Base-by-base conservation (phyloP, 2,888 invertebrate species). In the Prosapia bicincta region DNA sequence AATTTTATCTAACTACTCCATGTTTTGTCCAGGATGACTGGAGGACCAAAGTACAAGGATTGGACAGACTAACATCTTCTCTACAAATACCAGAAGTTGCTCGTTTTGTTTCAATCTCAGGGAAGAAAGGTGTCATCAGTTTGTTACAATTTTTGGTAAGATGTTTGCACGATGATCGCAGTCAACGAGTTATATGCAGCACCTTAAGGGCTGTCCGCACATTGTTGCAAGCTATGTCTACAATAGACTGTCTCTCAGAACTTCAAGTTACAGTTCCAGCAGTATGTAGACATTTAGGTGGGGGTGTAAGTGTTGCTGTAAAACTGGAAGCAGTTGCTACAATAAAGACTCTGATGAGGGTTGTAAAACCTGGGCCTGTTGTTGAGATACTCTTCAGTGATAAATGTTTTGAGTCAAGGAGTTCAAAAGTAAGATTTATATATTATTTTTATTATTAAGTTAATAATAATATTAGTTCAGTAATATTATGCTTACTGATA, bases 131-230 rank as follows among this genome's bases (percentile, higher is more conserved):
- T 87, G 89, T 79, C 87, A 89, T 28, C 87, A 87, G 89, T 25
- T 87, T 92, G 78, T 85, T 93, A 75, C 87, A 89, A 80, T 89
- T 93, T 78, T 85, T 93, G 70, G 85, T 93, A 25, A 85, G 85
- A 66, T 83, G 84, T 71, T 82, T 88, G 24, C 86, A 90, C 38
- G 89, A 91, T 77, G 92, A 93, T 83, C 87, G 89, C 76, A 88
- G 81, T 83, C 86, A 83, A 83, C 86, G 82, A 82, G 87, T 85
- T 25, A 88, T 82, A 80, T 86, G 83, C 82, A 86, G 82, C 76
- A 89, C 82, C 80, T 85, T 82, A 82, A 83, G 80, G 81, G 87
- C 84, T 13, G 83, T 84, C 10, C 81, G 83, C 80, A 83, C 77
- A 2, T 75, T 80, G 10, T 54, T 71, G 23, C 78, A 77, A 69